These are phyloP conservation scores for Orestias chungarensis DNA, from an alignment of 2,797 vertebrate genomes.

Conservation along the genomic window DNA sequence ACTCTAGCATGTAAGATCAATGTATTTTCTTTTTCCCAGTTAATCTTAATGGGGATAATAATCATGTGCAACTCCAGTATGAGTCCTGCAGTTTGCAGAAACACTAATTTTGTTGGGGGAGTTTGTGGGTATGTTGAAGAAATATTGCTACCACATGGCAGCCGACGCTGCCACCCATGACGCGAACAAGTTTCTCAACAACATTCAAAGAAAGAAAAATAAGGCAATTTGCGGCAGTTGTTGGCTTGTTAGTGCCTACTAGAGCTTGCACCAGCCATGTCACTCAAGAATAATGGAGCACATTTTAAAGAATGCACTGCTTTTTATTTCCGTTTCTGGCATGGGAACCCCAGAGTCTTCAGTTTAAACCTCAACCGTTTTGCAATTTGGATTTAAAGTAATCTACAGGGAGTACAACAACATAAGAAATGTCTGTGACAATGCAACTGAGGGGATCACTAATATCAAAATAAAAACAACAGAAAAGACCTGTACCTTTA, in stretches of 20 bases:
- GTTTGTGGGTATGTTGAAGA: conserved; percentile 39
- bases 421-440: conserved; percentile 11
- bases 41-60: conserved; percentile 52
- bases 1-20: conserved; percentile 5
- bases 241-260: conserved; percentile 67
- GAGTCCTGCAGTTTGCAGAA: conserved; percentile 64
- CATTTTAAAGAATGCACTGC: conserved; percentile 52
- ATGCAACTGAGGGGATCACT: conserved; percentile 4
- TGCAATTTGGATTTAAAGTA: conserved; percentile 6
- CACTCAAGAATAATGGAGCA: conserved; percentile 47
- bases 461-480: conserved; percentile 35
- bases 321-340: too few species aligned
- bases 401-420: conserved; percentile 32
- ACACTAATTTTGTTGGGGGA: conserved; percentile 45
- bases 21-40: conserved; percentile 35
- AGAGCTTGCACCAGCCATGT: conserved; percentile 54
- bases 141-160: conserved; percentile 78
- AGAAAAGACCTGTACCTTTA: conserved; percentile 32
- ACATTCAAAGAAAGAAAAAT: conserved; percentile 64
- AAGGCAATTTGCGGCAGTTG: conserved; percentile 68
- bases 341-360: conserved; percentile 36
- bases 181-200: conserved; percentile 61
- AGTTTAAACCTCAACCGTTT: conserved; percentile 28
- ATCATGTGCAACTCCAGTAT: conserved; percentile 47
- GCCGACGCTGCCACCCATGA: conserved; percentile 70